Conservation (phyloP, 2,113 vertebrate species). For the Camelus dromedarius region DNA sequence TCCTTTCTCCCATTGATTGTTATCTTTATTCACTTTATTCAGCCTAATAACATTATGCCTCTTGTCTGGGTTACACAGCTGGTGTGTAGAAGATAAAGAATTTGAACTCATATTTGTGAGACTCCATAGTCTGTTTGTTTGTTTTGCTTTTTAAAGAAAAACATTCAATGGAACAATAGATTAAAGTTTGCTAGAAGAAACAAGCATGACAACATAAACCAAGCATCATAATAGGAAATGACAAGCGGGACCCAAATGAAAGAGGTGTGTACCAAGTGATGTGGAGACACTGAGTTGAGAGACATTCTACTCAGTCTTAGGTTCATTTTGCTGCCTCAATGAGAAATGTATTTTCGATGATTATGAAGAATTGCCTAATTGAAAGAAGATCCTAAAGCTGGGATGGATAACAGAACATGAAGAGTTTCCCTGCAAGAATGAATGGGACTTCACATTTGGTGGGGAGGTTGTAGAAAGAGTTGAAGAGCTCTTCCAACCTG, state of each 20-base stretch:
- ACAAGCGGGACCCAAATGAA: not conserved
- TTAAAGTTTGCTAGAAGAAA: not conserved
- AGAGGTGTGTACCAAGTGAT: not conserved
- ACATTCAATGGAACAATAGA: not conserved
- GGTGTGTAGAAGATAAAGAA: not conserved
- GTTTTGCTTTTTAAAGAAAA: not conserved
- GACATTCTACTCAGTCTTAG: not conserved
- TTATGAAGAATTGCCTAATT: not conserved
- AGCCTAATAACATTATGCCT: not conserved
- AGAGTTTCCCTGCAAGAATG: not conserved
- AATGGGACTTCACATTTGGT: not conserved
- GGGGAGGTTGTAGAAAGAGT: not conserved
- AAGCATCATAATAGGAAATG: not conserved
- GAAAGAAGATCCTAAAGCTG: not conserved
- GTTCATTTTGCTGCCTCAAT: not conserved
- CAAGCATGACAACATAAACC: not conserved
- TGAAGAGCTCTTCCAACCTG: not conserved
- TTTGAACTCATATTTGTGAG: not conserved
- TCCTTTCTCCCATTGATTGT: not conserved
- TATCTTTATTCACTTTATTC: not conserved
- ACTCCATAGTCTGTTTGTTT: not conserved
- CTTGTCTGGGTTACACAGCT: not conserved
- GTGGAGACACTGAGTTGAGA: rapidly evolving
- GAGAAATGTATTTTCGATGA: not conserved
- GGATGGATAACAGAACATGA: not conserved